Percentiles rank a stretch among this genome's conserved stretches.
Evolutionary conservation across 1,140 invertebrate species (phyloP).

Genomic region (Octopus bimaculoides): DNA sequence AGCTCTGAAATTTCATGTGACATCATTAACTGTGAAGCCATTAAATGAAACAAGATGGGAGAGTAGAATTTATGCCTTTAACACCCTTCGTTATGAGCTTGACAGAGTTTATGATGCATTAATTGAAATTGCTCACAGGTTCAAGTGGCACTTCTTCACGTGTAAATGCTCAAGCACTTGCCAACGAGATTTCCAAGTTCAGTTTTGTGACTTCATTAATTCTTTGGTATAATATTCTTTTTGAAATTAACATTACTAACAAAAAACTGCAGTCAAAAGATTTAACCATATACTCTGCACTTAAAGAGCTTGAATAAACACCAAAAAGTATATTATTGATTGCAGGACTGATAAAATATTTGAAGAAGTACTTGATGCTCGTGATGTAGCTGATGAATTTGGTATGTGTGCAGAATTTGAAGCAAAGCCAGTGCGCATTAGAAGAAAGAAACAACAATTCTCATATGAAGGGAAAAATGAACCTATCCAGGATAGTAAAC

Average conservation of each 20-base stretch:
- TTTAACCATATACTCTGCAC: too few relatives aligned
- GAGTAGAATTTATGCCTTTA: not conserved
- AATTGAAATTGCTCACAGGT: not conserved
- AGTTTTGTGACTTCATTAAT: too few relatives aligned
- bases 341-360: conserved; percentile 1
- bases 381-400: not conserved
- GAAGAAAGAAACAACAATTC: not conserved
- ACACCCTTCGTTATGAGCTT: too few relatives aligned
- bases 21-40: not conserved
- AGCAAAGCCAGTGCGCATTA: not conserved
- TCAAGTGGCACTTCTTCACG: not conserved
- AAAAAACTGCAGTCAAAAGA: too few relatives aligned
- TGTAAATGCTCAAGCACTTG: not conserved
- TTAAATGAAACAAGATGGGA: conserved; percentile 7
- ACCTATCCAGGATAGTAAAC: not conserved
- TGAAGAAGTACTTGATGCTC: not conserved
- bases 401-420: not conserved
- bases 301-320: too few relatives aligned
- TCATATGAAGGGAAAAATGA: not conserved
- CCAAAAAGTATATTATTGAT: not conserved
- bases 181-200: not conserved
- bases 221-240: too few relatives aligned
- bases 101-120: too few relatives aligned
- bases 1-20: not conserved
- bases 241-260: too few relatives aligned